Conservation (phyloP, 2,888 invertebrate species). For the Pheosia gnoma region DNA sequence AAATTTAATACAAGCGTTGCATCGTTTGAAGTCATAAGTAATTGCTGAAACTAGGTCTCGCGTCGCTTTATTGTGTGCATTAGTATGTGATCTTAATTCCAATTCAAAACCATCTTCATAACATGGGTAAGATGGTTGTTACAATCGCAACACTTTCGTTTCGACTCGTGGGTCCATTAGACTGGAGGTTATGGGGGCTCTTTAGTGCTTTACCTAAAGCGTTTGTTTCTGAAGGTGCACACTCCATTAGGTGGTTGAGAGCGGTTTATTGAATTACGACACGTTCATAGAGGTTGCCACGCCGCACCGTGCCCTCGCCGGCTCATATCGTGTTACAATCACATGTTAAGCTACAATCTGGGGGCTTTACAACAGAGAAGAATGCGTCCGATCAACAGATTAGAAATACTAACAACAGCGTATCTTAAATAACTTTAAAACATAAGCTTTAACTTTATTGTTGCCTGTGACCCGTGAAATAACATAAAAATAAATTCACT, state of each 20-base stretch:
- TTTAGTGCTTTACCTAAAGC: constrained; percentile 13
- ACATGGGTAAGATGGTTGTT: constrained; percentile 17
- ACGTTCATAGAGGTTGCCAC: constrained; percentile 50
- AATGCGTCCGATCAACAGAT: constrained; percentile 42
- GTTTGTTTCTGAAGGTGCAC: constrained; percentile 42
- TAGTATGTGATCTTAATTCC: not conserved
- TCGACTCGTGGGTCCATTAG: constrained; percentile 19
- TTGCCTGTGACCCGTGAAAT: not conserved
- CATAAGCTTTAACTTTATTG: constrained; percentile 5
- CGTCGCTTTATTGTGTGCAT: constrained; percentile 22
- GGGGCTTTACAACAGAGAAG: constrained; percentile 42
- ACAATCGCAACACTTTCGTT: constrained; percentile 28
- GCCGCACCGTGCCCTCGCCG: constrained; percentile 37
- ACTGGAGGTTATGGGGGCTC: constrained; percentile 11
- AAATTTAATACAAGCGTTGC: constrained; percentile 21
- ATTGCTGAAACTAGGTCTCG: constrained; percentile 38
- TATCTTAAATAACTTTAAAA: constrained; percentile 22
- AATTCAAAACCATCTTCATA: constrained; percentile 15
- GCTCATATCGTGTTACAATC: constrained; percentile 51
- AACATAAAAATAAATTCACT: not conserved
- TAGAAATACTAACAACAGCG: constrained; percentile 32
- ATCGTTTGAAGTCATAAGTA: constrained; percentile 39
- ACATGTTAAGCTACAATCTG: constrained; percentile 43
- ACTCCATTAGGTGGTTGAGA: constrained; percentile 58
- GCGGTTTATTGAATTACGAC: constrained; percentile 60